Percentiles rank a stretch among this genome's conserved stretches.
Evolutionary conservation across 2,113 vertebrate species (phyloP).

Genomic region (Microtus montanus): DNA sequence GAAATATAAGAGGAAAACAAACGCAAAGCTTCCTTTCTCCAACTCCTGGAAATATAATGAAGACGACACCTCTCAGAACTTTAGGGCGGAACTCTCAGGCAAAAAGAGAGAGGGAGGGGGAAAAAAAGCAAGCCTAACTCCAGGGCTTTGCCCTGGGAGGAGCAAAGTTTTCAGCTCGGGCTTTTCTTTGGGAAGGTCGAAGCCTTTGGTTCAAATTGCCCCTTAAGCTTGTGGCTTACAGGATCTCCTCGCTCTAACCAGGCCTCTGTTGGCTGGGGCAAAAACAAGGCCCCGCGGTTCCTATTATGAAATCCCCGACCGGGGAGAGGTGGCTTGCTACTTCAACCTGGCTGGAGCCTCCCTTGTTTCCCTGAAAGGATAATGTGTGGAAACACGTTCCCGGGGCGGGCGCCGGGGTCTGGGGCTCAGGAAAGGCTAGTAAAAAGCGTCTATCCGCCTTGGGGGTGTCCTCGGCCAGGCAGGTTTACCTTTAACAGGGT

Average conservation of each 20-base stretch:
- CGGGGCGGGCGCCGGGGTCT: background rate
- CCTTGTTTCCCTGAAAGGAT: background rate
- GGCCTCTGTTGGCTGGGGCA: background rate
- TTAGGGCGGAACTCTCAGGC: constrained; percentile 19
- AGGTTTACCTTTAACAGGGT: background rate
- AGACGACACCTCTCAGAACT: background rate
- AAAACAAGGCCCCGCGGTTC: constrained; percentile 48
- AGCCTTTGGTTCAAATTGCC: background rate
- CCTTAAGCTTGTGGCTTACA: background rate
- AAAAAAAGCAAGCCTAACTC: background rate
- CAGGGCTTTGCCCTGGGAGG: background rate
- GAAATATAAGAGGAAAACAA: background rate
- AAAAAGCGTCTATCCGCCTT: background rate
- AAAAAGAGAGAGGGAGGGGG: background rate
- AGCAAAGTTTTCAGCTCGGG: background rate
- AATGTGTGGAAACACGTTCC: background rate
- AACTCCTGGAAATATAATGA: background rate
- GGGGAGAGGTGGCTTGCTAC: background rate
- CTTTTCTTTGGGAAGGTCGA: background rate
- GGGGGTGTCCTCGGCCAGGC: background rate
- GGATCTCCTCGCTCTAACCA: constrained; percentile 17
- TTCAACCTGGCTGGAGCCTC: background rate
- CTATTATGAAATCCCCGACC: constrained; percentile 13
- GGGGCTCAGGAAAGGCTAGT: background rate
- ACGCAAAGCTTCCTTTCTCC: background rate